Evolutionary conservation across 2,888 invertebrate genomes (phyloP).

Genomic region (Drosophila paranaensis): DNA sequence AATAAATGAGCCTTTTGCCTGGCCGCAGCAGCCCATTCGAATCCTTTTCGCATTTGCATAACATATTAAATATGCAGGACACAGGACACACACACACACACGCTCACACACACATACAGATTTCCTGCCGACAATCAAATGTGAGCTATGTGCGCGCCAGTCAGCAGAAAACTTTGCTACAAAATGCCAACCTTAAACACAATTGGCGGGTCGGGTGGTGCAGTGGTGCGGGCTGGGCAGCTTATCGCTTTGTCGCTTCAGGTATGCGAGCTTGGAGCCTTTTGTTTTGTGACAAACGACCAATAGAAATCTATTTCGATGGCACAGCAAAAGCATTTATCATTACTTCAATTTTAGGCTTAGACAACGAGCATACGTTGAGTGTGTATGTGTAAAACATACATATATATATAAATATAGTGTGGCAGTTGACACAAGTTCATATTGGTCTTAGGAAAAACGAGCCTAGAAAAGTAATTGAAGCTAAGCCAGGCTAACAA

Average conservation of each 20-base stretch:
- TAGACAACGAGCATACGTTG: neutral
- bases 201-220: constrained; percentile 14
- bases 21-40: constrained; percentile 36
- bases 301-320: constrained; percentile 67
- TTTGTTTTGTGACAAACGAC: constrained; percentile 75
- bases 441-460: neutral
- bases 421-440: neutral
- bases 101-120: no score
- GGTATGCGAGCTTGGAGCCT: constrained; percentile 53
- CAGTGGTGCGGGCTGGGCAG: constrained; percentile 2
- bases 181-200: constrained; percentile 61
- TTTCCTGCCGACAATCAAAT: no score
- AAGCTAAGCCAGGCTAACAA: no score
- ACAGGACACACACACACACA: constrained; percentile 34
- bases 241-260: constrained; percentile 60
- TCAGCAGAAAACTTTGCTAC: constrained; percentile 62
- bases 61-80: constrained; percentile 75
- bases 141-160: constrained; percentile 67
- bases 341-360: constrained; percentile 51
- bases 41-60: constrained; percentile 70
- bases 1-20: constrained; percentile 70
- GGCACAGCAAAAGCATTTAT: constrained; percentile 63
- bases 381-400: neutral
- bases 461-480: neutral
- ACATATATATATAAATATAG: no score